phyloP scores from a whole-genome alignment of 2,113 vertebrate species.

The Xiphorhynchus elegans region DNA sequence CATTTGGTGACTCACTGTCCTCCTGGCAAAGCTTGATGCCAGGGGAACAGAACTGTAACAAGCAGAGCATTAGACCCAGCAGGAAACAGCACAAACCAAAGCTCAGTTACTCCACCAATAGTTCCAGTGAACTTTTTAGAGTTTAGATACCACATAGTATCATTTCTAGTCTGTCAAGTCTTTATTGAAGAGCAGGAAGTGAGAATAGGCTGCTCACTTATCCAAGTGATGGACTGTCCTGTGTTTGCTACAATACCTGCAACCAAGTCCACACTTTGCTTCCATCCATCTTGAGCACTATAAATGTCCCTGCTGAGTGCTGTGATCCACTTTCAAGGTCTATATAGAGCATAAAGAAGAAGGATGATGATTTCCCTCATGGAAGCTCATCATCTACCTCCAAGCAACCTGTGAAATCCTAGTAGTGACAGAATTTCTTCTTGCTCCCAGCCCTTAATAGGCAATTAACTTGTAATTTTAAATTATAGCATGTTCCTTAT shows the following conservation, averaged over 20 bases:
- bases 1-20: too few species aligned
- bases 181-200: background rate
- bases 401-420: background rate
- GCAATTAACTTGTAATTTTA: background rate
- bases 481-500: background rate
- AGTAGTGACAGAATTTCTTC: background rate
- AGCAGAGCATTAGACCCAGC: background rate
- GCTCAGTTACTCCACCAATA: background rate
- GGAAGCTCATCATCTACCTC: background rate
- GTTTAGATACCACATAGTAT: background rate
- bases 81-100: background rate
- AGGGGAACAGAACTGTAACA: background rate
- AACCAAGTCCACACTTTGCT: background rate
- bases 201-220: background rate
- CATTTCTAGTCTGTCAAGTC: background rate
- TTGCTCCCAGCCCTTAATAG: background rate
- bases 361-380: background rate
- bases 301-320: background rate
- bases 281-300: background rate
- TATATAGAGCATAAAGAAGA: background rate
- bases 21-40: background rate
- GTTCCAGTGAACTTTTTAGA: background rate
- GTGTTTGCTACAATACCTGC: background rate
- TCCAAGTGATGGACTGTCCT: background rate
- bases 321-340: background rate